Conservation (phyloP, 2,113 vertebrate species). For the Eudyptes chrysolophus region DNA sequence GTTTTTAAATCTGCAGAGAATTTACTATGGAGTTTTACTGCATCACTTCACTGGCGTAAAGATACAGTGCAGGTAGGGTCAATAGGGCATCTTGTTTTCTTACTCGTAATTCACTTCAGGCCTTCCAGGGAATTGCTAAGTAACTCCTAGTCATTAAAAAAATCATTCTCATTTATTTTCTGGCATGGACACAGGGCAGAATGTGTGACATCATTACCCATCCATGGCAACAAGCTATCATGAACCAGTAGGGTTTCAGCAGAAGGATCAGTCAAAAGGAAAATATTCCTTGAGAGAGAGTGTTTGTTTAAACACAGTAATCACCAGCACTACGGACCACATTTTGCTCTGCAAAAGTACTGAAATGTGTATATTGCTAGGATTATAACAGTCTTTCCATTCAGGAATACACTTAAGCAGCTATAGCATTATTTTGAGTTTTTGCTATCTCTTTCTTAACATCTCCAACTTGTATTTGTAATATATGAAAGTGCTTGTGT, state of each 20-base stretch:
- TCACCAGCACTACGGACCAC: background rate
- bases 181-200: background rate
- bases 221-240: background rate
- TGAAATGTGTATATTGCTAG: background rate
- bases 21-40: background rate
- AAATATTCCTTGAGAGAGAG: background rate
- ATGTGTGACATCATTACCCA: slow-evolving; percentile 25
- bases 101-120: background rate
- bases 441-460: background rate
- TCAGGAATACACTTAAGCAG: background rate
- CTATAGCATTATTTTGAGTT: background rate
- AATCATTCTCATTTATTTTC: background rate
- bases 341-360: background rate
- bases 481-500: background rate
- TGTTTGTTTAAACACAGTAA: background rate
- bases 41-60: background rate
- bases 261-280: background rate
- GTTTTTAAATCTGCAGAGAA: background rate
- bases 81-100: background rate
- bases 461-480: background rate
- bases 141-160: slow-evolving; percentile 1
- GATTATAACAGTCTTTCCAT: background rate
- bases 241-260: background rate
- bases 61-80: background rate
- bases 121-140: slow-evolving; percentile 17